A percentile compares a stretch with the other conserved stretches of the same genome.
Evolutionary conservation across 92 coral and sea anemone genomes (phyloP).

Genomic region (Palythoa caribaeorum): DNA sequence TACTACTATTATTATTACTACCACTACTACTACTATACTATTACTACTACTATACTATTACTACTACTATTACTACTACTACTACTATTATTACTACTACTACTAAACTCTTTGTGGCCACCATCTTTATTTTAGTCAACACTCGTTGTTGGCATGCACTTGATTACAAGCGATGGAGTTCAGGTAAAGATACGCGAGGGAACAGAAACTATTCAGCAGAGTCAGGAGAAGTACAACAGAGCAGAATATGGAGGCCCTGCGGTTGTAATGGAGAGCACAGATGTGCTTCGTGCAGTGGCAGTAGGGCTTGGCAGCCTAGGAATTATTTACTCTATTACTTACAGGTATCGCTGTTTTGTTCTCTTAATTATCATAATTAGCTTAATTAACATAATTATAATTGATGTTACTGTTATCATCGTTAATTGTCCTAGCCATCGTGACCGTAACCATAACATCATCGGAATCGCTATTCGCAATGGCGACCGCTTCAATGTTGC

Average conservation of each 20-base stretch:
- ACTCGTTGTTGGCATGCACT: conserved; percentile 72
- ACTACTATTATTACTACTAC: too few species aligned
- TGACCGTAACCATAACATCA: too few species aligned
- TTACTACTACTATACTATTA: too few species aligned
- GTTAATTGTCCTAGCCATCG: too few species aligned
- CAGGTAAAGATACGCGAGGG: conserved; percentile 73
- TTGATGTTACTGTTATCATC: too few species aligned
- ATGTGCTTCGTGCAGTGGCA: conserved; percentile 71
- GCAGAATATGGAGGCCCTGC: conserved; percentile 70
- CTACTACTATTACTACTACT: too few species aligned
- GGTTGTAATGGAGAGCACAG: conserved; percentile 62
- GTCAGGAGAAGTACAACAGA: conserved; percentile 53
- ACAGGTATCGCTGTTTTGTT: conserved; percentile 24
- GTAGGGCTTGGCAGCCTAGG: conserved; percentile 81
- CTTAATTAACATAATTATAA: too few species aligned
- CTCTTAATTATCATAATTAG: too few species aligned
- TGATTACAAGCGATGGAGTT: conserved; percentile 70
- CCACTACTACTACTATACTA: too few species aligned
- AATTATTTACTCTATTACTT: conserved; percentile 71
- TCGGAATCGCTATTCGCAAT: too few species aligned
- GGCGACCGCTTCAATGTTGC: too few species aligned
- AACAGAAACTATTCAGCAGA: conserved; percentile 69
- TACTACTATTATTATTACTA: too few species aligned
- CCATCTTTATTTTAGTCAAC: conserved; percentile 59
- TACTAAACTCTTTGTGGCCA: not conserved